A percentile compares a stretch with the other conserved stretches of the same genome.
phyloP scores from a whole-genome alignment of 1,140 invertebrate species.

The Drosophila kurseongensis region DNA sequence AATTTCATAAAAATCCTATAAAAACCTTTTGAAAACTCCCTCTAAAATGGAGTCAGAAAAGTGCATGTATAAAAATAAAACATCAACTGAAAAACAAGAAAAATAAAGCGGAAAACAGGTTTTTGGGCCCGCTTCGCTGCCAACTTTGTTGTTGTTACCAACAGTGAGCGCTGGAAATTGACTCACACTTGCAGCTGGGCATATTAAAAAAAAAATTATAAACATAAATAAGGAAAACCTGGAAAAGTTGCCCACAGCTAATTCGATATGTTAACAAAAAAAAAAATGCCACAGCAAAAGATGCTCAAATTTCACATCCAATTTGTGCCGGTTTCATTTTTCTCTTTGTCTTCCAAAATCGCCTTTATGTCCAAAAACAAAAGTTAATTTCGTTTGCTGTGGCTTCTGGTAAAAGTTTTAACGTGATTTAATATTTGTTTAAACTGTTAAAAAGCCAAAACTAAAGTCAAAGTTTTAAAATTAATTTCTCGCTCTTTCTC shows the following conservation, averaged over 20 bases:
- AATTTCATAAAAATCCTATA: constrained; percentile 15
- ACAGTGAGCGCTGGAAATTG: constrained; percentile 48
- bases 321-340: constrained; percentile 4
- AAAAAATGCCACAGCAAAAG: background rate
- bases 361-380: constrained; percentile 20
- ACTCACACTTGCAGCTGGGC: constrained; percentile 27
- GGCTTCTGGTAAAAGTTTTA: constrained; percentile 16
- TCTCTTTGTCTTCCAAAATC: constrained; percentile 9
- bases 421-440: constrained; percentile 9
- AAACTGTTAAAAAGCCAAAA: constrained; percentile 3
- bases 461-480: background rate
- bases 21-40: constrained; percentile 15
- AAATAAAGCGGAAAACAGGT: constrained; percentile 59
- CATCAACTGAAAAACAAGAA: constrained; percentile 24
- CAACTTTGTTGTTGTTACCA: constrained; percentile 40
- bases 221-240: constrained; percentile 25
- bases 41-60: constrained; percentile 18
- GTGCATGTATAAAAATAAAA: constrained; percentile 42
- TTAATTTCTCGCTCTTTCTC: background rate
- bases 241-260: constrained; percentile 3
- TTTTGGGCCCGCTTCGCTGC: constrained; percentile 53
- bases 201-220: constrained; percentile 2
- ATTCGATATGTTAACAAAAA: constrained; percentile 7
- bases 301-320: constrained; percentile 13
- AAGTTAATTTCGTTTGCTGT: constrained; percentile 25